Evolutionary conservation across 1,140 invertebrate genomes (phyloP).

Genomic region (Orchesella cincta): DNA sequence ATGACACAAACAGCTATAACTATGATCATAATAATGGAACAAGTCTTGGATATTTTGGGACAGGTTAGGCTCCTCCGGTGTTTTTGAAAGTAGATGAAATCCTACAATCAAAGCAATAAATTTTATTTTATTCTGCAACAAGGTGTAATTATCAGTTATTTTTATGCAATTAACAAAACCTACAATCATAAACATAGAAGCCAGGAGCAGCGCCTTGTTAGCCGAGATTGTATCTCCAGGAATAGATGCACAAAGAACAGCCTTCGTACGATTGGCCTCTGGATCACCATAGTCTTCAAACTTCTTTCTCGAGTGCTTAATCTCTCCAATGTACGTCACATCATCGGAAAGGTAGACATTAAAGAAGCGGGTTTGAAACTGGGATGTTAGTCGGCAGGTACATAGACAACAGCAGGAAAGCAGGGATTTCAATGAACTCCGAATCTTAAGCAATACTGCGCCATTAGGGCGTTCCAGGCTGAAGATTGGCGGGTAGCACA

Average conservation of each 20-base stretch:
- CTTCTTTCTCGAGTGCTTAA: slow-evolving; percentile 1
- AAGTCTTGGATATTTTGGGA: slow-evolving; percentile 37
- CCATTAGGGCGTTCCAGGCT: slow-evolving; percentile 41
- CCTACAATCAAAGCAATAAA: slow-evolving; percentile 25
- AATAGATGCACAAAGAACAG: slow-evolving; percentile 18
- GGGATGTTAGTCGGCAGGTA: slow-evolving; percentile 3
- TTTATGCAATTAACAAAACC: neutral
- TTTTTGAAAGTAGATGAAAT: slow-evolving; percentile 36
- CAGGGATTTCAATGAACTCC: slow-evolving; percentile 16
- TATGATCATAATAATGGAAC: slow-evolving; percentile 33
- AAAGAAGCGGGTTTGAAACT: slow-evolving; percentile 3
- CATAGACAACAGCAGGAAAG: slow-evolving; percentile 21
- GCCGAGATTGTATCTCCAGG: slow-evolving; percentile 32
- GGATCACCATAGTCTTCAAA: slow-evolving; percentile 30
- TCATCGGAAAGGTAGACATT: slow-evolving; percentile 26
- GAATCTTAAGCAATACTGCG: slow-evolving; percentile 40
- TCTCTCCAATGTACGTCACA: slow-evolving; percentile 32
- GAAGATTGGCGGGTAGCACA: slow-evolving; percentile 27
- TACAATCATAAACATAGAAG: slow-evolving; percentile 35
- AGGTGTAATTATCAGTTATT: neutral
- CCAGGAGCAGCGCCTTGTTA: slow-evolving; percentile 39
- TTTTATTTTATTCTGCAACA: slow-evolving; percentile 1
- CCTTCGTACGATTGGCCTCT: slow-evolving; percentile 15
- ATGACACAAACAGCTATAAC: slow-evolving; percentile 29
- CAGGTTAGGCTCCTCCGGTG: slow-evolving; percentile 14